A percentile compares a stretch with the other conserved stretches of the same genome.
Evolutionary conservation across 1,140 invertebrate genomes (phyloP).

Genomic region (Leucophenga varia): DNA sequence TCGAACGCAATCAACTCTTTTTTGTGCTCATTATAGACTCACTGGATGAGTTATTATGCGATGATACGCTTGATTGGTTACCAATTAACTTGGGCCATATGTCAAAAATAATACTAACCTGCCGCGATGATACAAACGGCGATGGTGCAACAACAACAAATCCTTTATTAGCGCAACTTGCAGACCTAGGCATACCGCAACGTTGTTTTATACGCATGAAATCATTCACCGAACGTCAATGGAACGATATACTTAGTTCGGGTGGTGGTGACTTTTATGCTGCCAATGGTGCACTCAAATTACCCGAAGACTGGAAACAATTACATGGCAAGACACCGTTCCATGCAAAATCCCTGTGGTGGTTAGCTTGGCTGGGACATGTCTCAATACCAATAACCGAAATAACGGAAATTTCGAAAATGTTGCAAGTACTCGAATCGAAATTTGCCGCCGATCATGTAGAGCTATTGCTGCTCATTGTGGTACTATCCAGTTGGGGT

Average conservation of each 20-base stretch:
- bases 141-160: no score
- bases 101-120: slow-evolving; percentile 71
- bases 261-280: slow-evolving; percentile 54
- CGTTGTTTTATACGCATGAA: slow-evolving; percentile 48
- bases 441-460: slow-evolving; percentile 44
- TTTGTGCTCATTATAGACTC: slow-evolving; percentile 73
- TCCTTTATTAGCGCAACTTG: slow-evolving; percentile 32
- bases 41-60: slow-evolving; percentile 65
- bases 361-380: slow-evolving; percentile 54
- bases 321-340: slow-evolving; percentile 50
- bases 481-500: slow-evolving; percentile 45
- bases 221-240: slow-evolving; percentile 50
- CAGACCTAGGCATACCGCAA: slow-evolving; percentile 42
- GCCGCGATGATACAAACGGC: slow-evolving; percentile 8
- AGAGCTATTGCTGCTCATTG: slow-evolving; percentile 45
- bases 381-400: slow-evolving; percentile 41
- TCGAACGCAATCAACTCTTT: slow-evolving; percentile 37
- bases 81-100: slow-evolving; percentile 67
- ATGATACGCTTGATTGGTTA: slow-evolving; percentile 66
- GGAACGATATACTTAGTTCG: slow-evolving; percentile 52
- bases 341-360: slow-evolving; percentile 54
- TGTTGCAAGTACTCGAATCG: slow-evolving; percentile 43
- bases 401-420: slow-evolving; percentile 42
- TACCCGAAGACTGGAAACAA: slow-evolving; percentile 50
- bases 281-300: slow-evolving; percentile 48